Base-by-base conservation (phyloP, 2,888 invertebrate species). In the Epistrophe grossulariae region DNA sequence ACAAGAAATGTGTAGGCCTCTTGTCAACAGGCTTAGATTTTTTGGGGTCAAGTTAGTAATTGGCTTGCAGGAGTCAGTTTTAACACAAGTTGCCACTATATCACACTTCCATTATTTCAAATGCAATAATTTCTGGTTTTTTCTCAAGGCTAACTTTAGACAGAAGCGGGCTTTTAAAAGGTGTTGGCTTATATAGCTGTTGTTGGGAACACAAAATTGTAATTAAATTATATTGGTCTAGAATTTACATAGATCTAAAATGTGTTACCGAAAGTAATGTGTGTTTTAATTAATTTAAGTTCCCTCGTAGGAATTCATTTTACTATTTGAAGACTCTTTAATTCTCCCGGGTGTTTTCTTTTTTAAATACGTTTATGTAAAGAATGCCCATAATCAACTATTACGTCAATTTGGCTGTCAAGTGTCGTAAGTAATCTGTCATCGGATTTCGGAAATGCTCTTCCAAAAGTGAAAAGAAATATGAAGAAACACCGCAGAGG, bases 11-110 rank as follows among this genome's bases (percentile, higher is more conserved):
- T 45, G 50, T 72, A 72, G 45, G 31, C 59, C 55, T 59, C 66
- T 62, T 79, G 64, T 72, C 66, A 40, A 80, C 71, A 64, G 57
- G 60, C 40, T 50, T 48, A 55, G 48, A 76, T 62, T 76, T 78
- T 83, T 78, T 78, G 83, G 79, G 83, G 79, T 79, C 87, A 87
- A 71, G 66, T 78, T 73, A 66, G 85, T 85, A 82, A 82, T 82
- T 82, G 82, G 76, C 55, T 73, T 38, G 73, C 57, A 72, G 43
- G 50, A 71, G 62, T 74, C 71, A 60, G 43, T 55, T 59, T 62
- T 45, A 73, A 60, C 31, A 68, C 50, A 73, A 43, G 31, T 60
- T 52, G 4, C 60, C 43, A 40, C 55, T 31, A 57, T 81, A 68
- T 79, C n/a, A 83, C 19, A 83, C 76, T 83, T 79, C 74, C 76